Evolutionary conservation across 2,797 vertebrate species (phyloP), one percentile per base, ranked within the genome.

Genomic region (Cynopterus sphinx): DNA sequence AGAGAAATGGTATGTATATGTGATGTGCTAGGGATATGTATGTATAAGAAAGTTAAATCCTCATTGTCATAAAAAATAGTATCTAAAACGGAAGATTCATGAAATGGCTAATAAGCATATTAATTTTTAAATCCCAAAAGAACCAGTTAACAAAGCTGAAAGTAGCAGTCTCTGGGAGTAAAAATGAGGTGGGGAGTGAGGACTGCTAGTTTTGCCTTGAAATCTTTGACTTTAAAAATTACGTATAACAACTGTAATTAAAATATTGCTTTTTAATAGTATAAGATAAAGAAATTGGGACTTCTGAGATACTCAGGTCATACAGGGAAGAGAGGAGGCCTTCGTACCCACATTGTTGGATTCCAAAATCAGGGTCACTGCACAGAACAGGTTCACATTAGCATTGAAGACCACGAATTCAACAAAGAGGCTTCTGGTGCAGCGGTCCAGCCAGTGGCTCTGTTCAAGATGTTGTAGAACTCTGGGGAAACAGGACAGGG

Each of bases 381-480:
- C 88, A 24, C 98, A 97, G 79, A 98, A 97, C 33, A 98, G 96
- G 82, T 98, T 96, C 63, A 98, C 90, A 1, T 97, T 98, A 22
- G 97, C 96, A 19, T 91, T 98, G 89, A 98, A 98, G 93, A 97
- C 96, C 2, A 94, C 97, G 49, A 98, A 97, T 51, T 98, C 97
- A 87, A 98, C 93, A 4, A 97, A 98, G 78, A 98, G 43, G 28
- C 87, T 96, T 68, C 63, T 97, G 2, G 97, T 98, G 84, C 43
- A 26, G 5, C 13, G 83, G 75, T 98, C 98, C 57, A 98, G 96
- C 98, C 98, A 98, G 19, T 28, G 82, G 9, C 41, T 94, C 36
- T 74, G 70, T 43, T 95, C 77, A 41, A 98, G 92, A 19, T 87
- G 71, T 19, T 28, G 87, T 3, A 98, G 93, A 16, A 94, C 82